Evolutionary conservation across 1,140 invertebrate species (phyloP).

Genomic region (Goniozus legneri): DNA sequence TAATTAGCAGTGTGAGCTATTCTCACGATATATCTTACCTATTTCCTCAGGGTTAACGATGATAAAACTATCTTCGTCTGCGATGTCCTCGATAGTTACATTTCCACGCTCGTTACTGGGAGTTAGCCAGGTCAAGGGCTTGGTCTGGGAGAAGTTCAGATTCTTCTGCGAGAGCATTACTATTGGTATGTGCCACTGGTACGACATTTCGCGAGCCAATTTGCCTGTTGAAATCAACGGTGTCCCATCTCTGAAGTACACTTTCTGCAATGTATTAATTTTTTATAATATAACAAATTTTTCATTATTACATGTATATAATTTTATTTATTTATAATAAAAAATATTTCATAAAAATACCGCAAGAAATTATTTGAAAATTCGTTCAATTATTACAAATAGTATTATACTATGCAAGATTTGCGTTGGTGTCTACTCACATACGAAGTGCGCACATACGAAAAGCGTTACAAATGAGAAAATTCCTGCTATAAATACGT

Average conservation of each 20-base stretch:
- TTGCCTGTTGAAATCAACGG: slow-evolving; percentile 18
- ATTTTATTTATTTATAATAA: too few relatives aligned
- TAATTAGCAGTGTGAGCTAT: slow-evolving; percentile 6
- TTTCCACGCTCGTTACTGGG: slow-evolving; percentile 34
- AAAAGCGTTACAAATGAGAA: too few relatives aligned
- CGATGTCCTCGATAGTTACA: slow-evolving; percentile 50
- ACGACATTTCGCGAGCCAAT: too few relatives aligned
- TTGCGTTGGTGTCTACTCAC: too few relatives aligned
- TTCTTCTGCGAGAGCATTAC: slow-evolving; percentile 57
- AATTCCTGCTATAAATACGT: too few relatives aligned
- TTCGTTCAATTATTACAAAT: too few relatives aligned
- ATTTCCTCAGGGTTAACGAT: slow-evolving; percentile 79
- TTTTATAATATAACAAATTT: too few relatives aligned
- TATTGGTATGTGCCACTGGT: slow-evolving; percentile 68
- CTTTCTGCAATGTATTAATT: slow-evolving; percentile 61
- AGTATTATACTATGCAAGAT: too few relatives aligned
- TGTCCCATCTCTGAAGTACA: slow-evolving; percentile 64
- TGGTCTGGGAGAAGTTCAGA: slow-evolving; percentile 57
- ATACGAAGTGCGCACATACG: too few relatives aligned
- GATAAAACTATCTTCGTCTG: slow-evolving; percentile 60
- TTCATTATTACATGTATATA: too few relatives aligned
- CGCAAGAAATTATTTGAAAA: too few relatives aligned
- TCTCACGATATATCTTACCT: slow-evolving; percentile 56
- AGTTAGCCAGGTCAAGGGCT: slow-evolving; percentile 60
- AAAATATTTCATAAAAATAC: too few relatives aligned